A percentile compares a stretch with the other conserved stretches of the same genome.
phyloP scores from a whole-genome alignment of 2,113 vertebrate genomes.

The Coptodon rendalli region DNA sequence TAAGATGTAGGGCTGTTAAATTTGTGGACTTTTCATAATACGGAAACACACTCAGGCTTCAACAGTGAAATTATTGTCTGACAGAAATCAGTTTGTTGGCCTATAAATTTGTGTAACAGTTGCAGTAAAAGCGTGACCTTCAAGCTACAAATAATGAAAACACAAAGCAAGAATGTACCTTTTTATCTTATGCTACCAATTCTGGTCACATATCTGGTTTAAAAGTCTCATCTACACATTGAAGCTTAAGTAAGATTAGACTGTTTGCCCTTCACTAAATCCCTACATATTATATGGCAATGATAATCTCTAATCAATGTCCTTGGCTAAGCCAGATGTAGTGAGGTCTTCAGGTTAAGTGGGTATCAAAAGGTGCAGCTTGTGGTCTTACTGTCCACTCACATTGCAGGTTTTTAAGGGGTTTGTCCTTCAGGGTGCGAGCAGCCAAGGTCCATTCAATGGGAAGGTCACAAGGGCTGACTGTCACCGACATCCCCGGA shows the following conservation, averaged over 20 bases:
- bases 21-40: background rate
- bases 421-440: slow-evolving; percentile 70
- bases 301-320: slow-evolving; percentile 2
- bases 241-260: background rate
- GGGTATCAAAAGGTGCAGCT: background rate
- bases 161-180: background rate
- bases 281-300: background rate
- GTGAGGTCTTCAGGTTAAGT: background rate
- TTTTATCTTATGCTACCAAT: background rate
- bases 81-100: background rate
- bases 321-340: background rate
- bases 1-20: background rate
- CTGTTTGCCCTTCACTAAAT: background rate
- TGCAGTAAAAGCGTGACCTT: background rate
- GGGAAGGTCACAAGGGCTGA: slow-evolving; percentile 80
- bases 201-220: background rate
- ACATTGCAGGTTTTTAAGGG: slow-evolving; percentile 67
- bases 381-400: slow-evolving; percentile 28
- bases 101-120: background rate
- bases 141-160: background rate
- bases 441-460: slow-evolving; percentile 79
- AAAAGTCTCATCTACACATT: background rate
- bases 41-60: background rate
- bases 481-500: slow-evolving; percentile 72
- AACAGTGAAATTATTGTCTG: background rate